Percentiles rank a stretch among this genome's conserved stretches.
Conservation (phyloP, 2,797 vertebrate genomes). For the Pangasius djambal region DNA sequence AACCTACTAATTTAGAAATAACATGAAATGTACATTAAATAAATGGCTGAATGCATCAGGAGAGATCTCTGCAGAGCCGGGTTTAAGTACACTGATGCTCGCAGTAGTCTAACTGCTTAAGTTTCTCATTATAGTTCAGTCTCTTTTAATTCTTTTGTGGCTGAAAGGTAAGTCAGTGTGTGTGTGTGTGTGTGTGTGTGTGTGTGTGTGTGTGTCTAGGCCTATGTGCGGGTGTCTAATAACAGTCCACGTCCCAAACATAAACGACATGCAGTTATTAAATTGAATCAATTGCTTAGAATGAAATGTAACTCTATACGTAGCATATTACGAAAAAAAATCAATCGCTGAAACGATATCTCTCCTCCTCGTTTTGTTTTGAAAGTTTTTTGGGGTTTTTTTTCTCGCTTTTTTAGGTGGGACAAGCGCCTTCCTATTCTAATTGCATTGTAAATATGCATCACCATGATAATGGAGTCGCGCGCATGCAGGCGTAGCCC, state of each 20-base stretch:
- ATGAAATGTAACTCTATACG: not conserved
- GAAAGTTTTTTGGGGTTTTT: no score
- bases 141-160: not conserved
- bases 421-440: slow-evolving; percentile 58
- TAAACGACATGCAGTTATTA: not conserved
- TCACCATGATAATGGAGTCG: slow-evolving; percentile 67
- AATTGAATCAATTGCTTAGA: not conserved
- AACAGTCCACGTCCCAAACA: not conserved
- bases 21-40: not conserved
- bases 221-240: not conserved
- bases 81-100: not conserved
- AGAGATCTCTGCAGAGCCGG: not conserved
- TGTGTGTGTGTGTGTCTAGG: not conserved
- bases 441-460: slow-evolving; percentile 71
- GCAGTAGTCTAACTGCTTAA: not conserved
- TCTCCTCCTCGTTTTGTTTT: not conserved
- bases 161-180: not conserved
- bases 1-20: not conserved
- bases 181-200: not conserved
- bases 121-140: not conserved
- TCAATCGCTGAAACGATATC: not conserved
- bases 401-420: not conserved
- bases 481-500: slow-evolving; percentile 45
- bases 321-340: not conserved
- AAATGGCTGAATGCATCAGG: not conserved